phyloP scores from a whole-genome alignment of 2,797 vertebrate genomes.

The Argyrosomus regius region DNA sequence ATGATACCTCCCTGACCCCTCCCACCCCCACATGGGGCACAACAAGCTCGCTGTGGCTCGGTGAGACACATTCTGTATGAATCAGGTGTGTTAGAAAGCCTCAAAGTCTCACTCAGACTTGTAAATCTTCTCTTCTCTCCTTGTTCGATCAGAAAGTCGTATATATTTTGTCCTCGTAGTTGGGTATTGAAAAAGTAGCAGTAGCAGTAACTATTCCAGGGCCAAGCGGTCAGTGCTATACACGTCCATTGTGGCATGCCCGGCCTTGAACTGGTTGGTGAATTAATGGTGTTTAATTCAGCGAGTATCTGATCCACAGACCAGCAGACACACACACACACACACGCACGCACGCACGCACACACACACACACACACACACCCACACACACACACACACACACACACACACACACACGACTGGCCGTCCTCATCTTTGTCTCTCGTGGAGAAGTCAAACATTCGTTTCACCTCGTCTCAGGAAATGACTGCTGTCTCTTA shows the following conservation, averaged over 20 bases:
- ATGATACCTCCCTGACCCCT: slow-evolving; percentile 1
- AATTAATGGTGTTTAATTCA: too few species aligned
- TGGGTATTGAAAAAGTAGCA: not conserved
- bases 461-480: not conserved
- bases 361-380: too few species aligned
- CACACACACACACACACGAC: too few species aligned
- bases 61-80: not conserved
- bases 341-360: too few species aligned
- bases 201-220: too few species aligned
- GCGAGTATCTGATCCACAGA: too few species aligned
- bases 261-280: too few species aligned
- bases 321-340: too few species aligned
- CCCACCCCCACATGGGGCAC: not conserved
- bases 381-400: too few species aligned
- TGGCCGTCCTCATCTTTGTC: not conserved
- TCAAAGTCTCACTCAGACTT: not conserved
- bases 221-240: too few species aligned
- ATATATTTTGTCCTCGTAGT: not conserved
- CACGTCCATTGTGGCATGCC: too few species aligned
- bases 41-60: slow-evolving; percentile 7
- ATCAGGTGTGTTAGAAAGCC: not conserved
- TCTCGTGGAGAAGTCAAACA: not conserved
- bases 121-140: not conserved
- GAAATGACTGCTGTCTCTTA: slow-evolving; percentile 9
- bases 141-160: too few species aligned